phyloP scores from a whole-genome alignment of 2,113 vertebrate genomes.

The Tretioscincus oriximinensis region DNA sequence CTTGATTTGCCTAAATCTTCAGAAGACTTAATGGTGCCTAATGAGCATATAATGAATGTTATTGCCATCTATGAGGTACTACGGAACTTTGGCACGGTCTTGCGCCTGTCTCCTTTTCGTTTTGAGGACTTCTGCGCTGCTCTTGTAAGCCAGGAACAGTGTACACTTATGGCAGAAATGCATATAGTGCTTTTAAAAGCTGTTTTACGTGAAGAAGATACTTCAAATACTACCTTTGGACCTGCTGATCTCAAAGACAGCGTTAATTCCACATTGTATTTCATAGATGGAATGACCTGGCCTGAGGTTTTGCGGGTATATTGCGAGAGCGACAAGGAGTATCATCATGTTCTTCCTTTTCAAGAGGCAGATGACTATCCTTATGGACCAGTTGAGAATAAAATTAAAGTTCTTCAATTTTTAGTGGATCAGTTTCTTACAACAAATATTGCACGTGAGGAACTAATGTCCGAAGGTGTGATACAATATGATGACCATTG shows the following conservation, averaged over 20 bases:
- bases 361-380: constrained; percentile 95
- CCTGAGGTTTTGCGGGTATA: constrained; percentile 94
- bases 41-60: constrained; percentile 90
- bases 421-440: constrained; percentile 97
- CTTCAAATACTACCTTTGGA: constrained; percentile 96
- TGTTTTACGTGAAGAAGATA: constrained; percentile 95
- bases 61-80: constrained; percentile 94
- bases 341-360: constrained; percentile 89
- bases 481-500: constrained; percentile 97
- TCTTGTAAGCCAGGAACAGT: constrained; percentile 93
- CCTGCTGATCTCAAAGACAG: constrained; percentile 98
- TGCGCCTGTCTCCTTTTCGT: constrained; percentile 94
- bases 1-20: constrained; percentile 91
- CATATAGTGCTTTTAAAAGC: constrained; percentile 92
- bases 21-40: constrained; percentile 93
- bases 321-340: constrained; percentile 95
- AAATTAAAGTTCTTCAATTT: constrained; percentile 96
- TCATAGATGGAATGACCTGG: constrained; percentile 99
- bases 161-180: constrained; percentile 94
- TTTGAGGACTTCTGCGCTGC: constrained; percentile 98
- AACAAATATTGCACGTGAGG: constrained; percentile 96
- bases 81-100: constrained; percentile 93
- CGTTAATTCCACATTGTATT: constrained; percentile 95
- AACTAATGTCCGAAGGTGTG: constrained; percentile 95
- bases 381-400: constrained; percentile 89